Percentiles rank a stretch among this genome's conserved stretches.
Conservation (phyloP, 2,888 invertebrate genomes). For the Agonum fuliginosum region DNA sequence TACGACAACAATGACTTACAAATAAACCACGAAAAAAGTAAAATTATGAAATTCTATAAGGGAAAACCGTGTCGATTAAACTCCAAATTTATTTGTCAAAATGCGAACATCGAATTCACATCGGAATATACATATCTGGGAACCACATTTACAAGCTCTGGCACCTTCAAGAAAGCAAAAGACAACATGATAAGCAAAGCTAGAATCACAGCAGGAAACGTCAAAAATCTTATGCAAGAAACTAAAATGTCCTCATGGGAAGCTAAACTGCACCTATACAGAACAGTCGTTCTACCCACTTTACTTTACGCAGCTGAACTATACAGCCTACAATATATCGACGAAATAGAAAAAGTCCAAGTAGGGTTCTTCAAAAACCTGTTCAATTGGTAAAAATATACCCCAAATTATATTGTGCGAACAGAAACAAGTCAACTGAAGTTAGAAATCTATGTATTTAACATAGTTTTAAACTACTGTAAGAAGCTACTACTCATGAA, state of each 20-base stretch:
- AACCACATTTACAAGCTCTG: neutral
- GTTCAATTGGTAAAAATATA: neutral
- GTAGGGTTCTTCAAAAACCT: neutral
- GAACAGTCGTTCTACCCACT: neutral
- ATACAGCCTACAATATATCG: neutral
- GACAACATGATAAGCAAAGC: neutral
- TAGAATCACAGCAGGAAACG: neutral
- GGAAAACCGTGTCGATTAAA: neutral
- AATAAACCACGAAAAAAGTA: neutral
- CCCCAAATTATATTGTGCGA: neutral
- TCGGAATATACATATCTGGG: neutral
- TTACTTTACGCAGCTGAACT: neutral
- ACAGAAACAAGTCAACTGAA: neutral
- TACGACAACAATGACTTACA: neutral
- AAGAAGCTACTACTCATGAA: too few species aligned
- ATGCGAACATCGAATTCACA: neutral
- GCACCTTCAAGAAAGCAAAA: neutral
- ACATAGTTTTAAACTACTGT: too few species aligned
- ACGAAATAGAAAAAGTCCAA: conserved; percentile 1
- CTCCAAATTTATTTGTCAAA: neutral
- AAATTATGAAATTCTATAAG: neutral
- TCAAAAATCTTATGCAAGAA: neutral
- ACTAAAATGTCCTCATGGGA: conserved; percentile 14
- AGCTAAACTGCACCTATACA: neutral
- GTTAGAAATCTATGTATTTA: neutral